phyloP scores from a whole-genome alignment of 2,113 vertebrate genomes.

The Barnardius zonarius region DNA sequence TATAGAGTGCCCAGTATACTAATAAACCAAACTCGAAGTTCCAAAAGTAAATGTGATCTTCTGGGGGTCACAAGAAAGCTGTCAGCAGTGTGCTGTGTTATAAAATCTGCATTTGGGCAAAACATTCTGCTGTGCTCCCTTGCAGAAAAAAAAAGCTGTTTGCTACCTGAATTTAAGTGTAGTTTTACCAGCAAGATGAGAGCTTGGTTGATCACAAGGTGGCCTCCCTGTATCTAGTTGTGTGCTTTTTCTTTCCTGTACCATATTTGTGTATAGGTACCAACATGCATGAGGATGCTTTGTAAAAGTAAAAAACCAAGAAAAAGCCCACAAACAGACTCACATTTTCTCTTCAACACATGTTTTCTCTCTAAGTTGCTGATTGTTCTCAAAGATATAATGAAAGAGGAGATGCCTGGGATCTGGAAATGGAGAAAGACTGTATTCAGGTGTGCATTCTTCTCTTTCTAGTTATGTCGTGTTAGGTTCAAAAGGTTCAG shows the following conservation, averaged over 20 bases:
- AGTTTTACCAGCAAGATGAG: not conserved
- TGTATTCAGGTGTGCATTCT: not conserved
- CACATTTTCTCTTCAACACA: not conserved
- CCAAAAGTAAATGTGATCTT: not conserved
- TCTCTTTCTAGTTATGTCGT: not conserved
- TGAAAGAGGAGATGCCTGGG: not conserved
- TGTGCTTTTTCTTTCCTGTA: not conserved
- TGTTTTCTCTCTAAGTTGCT: not conserved
- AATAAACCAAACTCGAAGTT: not conserved
- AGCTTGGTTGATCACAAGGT: not conserved
- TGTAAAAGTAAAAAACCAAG: not conserved
- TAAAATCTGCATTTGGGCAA: not conserved
- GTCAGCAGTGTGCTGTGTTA: not conserved
- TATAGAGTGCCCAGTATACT: not conserved
- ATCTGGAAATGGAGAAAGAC: not conserved
- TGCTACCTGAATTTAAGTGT: not conserved
- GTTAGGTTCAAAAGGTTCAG: not conserved
- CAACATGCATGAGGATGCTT: not conserved
- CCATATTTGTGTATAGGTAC: rapidly evolving
- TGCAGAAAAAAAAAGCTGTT: not conserved
- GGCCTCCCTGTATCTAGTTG: not conserved
- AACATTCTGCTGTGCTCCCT: not conserved
- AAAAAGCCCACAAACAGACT: not conserved
- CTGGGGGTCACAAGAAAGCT: not conserved
- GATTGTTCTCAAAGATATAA: not conserved